Evolutionary conservation across 2,797 vertebrate species (phyloP).

Genomic region (Cygnus olor): DNA sequence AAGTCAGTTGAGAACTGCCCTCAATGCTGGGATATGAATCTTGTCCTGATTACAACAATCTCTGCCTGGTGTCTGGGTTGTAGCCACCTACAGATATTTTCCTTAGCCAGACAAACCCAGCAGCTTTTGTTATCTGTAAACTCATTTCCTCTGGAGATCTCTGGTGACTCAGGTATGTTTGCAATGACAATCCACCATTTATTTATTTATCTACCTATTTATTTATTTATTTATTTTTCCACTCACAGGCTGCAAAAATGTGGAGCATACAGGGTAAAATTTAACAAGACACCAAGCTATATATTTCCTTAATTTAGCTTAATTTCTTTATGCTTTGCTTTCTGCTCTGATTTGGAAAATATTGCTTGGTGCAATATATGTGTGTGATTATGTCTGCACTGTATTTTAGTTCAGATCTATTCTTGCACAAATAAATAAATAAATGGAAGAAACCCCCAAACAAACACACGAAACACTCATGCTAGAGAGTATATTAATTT

Average conservation of each 20-base stretch:
- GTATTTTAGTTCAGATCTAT: background rate
- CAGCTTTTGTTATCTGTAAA: constrained; percentile 6
- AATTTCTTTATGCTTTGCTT: background rate
- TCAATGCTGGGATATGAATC: background rate
- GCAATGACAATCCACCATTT: background rate
- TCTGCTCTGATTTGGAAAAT: background rate
- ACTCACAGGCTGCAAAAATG: background rate
- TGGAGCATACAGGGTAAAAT: background rate
- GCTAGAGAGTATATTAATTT: background rate
- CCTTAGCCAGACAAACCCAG: background rate
- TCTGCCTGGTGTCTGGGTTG: background rate
- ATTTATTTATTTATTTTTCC: background rate
- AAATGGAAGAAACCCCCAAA: background rate
- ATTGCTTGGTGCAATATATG: background rate
- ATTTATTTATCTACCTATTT: background rate
- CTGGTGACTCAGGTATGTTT: constrained; percentile 17
- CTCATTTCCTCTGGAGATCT: constrained; percentile 1
- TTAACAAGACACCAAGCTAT: background rate
- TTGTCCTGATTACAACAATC: background rate
- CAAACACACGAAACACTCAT: background rate
- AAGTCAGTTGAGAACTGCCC: background rate
- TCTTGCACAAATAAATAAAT: background rate
- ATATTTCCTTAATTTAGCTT: background rate
- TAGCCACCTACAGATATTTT: background rate
- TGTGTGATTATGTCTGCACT: background rate